Evolutionary conservation across 1,140 invertebrate species (phyloP), one percentile per base, ranked within the genome.

Genomic region (Leptinotarsa texana): DNA sequence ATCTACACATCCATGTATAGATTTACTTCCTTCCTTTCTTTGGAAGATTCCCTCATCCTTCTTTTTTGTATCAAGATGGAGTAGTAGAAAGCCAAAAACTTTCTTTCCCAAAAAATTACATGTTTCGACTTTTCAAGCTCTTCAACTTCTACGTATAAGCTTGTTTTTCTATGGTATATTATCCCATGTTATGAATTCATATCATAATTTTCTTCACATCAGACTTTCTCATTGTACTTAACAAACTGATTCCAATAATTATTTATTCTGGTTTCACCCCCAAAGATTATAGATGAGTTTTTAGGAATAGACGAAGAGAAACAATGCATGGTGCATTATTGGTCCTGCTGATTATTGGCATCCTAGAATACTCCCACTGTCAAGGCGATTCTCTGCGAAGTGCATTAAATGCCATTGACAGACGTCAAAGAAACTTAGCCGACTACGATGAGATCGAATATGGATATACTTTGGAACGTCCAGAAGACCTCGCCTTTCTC

Each of bases 391-490:
- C 86, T 1, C 62, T 88, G 8, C 81, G 79, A 63, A 84, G 83
- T 68, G 87, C 87, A 4, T 78, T 87, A 70, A 84, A 86, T 51
- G 86, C 85, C 4, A 80, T 87, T 27, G 82, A 84, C n/a, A 84
- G 86, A 72, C 87, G 87, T 27, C 87, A 88, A 75, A 82, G 83
- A 73, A 80, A 84, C 63, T 75, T 82, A 15, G 73, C 73, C 27
- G 78, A 80, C 17, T 80, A 79, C 70, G 77, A 80, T 17, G 74
- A 78, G 48, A 70, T 74, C n/a, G 78, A 81, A 61, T 82, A 79
- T 48, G 77, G 75, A 48, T 78, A 77, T 74, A 57, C 73, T 65
- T 62, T 77, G 47, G 81, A 80, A 42, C 73, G 74, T 42, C 74
- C 73, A 3, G 77, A 81, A 66, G 77, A 81, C 15, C 47, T 80